Evolutionary conservation across 2,888 invertebrate genomes (phyloP).

Genomic region (Agriopis aurantiaria): DNA sequence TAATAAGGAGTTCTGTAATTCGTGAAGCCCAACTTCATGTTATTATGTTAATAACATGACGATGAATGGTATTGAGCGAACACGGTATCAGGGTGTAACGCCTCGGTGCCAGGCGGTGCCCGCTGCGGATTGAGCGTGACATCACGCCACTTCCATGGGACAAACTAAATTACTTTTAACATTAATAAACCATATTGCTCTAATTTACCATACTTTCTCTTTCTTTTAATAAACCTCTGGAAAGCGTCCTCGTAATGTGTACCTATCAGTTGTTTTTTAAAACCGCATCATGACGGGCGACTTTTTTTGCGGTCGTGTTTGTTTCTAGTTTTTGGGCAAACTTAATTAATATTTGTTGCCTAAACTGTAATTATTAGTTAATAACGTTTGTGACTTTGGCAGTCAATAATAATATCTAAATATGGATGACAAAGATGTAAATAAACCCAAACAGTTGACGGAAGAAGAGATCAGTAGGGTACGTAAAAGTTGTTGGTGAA

Average conservation of each 20-base stretch:
- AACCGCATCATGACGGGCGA: constrained; percentile 75
- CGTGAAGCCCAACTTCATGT: no score
- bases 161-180: constrained; percentile 81
- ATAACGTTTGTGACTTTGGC: constrained; percentile 33
- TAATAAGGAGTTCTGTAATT: no score
- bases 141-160: constrained; percentile 68
- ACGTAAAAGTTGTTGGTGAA: constrained; percentile 49
- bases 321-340: constrained; percentile 49
- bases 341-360: constrained; percentile 53
- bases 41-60: no score
- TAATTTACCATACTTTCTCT: constrained; percentile 83
- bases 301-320: constrained; percentile 63
- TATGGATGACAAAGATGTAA: constrained; percentile 66
- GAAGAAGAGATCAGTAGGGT: constrained; percentile 81
- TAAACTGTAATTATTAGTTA: constrained; percentile 48
- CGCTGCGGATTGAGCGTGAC: constrained; percentile 62
- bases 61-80: constrained; percentile 13
- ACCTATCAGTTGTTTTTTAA: constrained; percentile 83
- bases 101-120: constrained; percentile 59
- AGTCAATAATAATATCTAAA: constrained; percentile 15
- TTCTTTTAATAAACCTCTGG: constrained; percentile 83
- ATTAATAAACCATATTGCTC: constrained; percentile 84
- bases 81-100: constrained; percentile 39
- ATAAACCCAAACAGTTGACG: constrained; percentile 70
- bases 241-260: constrained; percentile 76